Evolutionary conservation across 2,797 vertebrate species (phyloP).

Genomic region (Coreius guichenoti): DNA sequence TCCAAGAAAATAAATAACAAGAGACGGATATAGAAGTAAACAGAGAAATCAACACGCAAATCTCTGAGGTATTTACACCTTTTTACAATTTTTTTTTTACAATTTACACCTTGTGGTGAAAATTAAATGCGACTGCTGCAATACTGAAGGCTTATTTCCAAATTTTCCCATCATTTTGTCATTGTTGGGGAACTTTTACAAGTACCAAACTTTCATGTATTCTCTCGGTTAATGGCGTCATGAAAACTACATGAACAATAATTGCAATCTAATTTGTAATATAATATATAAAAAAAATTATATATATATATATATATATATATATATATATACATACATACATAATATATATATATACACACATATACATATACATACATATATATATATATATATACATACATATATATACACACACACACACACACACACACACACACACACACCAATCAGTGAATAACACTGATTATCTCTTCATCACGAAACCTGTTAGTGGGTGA

Average conservation of each 20-base stretch:
- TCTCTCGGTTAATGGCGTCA: not conserved
- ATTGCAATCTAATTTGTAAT: not conserved
- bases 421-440: too few species aligned
- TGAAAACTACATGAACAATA: not conserved
- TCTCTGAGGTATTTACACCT: conserved; percentile 37
- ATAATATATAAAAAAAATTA: not conserved
- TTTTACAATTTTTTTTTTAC: too few species aligned
- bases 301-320: too few species aligned
- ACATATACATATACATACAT: too few species aligned
- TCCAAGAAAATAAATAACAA: not conserved
- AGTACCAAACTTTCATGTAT: not conserved
- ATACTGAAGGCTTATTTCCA: not conserved
- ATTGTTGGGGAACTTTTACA: not conserved
- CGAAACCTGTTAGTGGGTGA: too few species aligned
- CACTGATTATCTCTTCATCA: too few species aligned
- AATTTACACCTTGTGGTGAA: conserved; percentile 1
- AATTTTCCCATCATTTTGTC: not conserved
- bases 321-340: too few species aligned
- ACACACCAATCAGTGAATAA: too few species aligned
- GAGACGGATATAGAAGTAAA: not conserved
- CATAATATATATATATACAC: too few species aligned
- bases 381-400: too few species aligned
- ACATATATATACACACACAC: too few species aligned
- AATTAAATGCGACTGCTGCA: conserved; percentile 16
- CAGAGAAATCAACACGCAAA: conserved; percentile 38